A percentile compares a stretch with the other conserved stretches of the same genome.
These are phyloP conservation scores for Choristoneura rosaceana DNA, from an alignment of 2,888 invertebrate genomes.

Conservation along the genomic window DNA sequence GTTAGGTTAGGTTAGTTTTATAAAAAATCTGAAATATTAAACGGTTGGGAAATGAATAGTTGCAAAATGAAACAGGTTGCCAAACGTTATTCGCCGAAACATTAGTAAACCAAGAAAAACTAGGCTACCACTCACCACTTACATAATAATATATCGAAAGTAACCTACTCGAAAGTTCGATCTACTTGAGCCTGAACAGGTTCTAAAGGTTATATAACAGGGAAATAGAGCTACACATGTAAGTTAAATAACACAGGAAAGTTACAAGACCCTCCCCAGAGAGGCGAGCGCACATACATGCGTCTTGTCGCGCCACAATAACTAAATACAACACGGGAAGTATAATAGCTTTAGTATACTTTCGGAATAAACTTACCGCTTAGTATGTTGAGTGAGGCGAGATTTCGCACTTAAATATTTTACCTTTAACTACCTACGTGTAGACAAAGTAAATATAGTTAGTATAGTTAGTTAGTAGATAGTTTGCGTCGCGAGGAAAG, in stretches of 20 bases:
- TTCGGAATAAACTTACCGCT: slow-evolving; percentile 13
- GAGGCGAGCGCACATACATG: not conserved
- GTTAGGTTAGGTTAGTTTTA: no score
- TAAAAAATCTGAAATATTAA: no score
- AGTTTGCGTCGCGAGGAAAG: no score
- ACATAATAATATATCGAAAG: not conserved
- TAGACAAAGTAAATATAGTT: no score
- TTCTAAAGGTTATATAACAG: slow-evolving; percentile 1
- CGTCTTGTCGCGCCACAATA: not conserved
- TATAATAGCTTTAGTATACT: slow-evolving; percentile 16
- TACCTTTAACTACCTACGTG: not conserved
- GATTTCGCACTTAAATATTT: not conserved
- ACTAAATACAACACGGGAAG: slow-evolving; percentile 1
- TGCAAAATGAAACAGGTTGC: no score
- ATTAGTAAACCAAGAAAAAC: no score
- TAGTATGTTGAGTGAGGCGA: not conserved
- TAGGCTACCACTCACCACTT: not conserved
- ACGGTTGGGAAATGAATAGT: no score
- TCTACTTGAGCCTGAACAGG: not conserved
- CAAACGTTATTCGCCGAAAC: no score
- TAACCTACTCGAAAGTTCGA: not conserved
- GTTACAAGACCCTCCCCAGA: slow-evolving; percentile 9
- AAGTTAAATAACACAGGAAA: slow-evolving; percentile 15
- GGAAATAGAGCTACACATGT: not conserved
- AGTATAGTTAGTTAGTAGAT: no score